These are phyloP conservation scores for Rhinolophus sinicus DNA, from an alignment of 2,113 vertebrate genomes.

Conservation along the genomic window DNA sequence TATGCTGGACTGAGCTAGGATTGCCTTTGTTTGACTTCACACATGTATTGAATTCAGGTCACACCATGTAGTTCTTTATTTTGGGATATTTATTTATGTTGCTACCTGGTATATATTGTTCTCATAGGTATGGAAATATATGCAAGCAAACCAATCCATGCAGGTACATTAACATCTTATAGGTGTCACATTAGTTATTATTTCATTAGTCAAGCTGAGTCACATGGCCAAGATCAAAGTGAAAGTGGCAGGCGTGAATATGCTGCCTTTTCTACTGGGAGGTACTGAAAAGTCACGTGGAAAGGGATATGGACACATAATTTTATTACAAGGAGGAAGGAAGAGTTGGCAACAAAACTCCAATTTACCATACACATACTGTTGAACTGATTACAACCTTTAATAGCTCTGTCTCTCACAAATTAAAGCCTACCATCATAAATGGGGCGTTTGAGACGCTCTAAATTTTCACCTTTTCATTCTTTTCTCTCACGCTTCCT, in stretches of 20 bases:
- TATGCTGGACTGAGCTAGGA: background rate
- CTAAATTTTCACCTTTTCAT: background rate
- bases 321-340: background rate
- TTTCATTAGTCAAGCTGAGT: background rate
- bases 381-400: background rate
- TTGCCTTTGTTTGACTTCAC: background rate
- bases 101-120: background rate
- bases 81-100: background rate
- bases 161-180: background rate
- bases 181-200: background rate
- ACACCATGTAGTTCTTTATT: background rate
- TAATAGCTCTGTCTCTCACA: rapidly evolving
- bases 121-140: background rate
- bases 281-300: background rate
- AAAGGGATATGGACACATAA: background rate
- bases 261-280: background rate
- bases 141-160: background rate
- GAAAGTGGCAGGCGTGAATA: background rate
- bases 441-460: background rate
- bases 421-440: background rate
- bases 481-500: background rate
- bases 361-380: background rate
- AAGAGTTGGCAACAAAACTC: background rate
- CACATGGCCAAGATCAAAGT: background rate
- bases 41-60: background rate